Evolutionary conservation across 1,140 invertebrate species (phyloP).

Genomic region (Kradibia gibbosae): DNA sequence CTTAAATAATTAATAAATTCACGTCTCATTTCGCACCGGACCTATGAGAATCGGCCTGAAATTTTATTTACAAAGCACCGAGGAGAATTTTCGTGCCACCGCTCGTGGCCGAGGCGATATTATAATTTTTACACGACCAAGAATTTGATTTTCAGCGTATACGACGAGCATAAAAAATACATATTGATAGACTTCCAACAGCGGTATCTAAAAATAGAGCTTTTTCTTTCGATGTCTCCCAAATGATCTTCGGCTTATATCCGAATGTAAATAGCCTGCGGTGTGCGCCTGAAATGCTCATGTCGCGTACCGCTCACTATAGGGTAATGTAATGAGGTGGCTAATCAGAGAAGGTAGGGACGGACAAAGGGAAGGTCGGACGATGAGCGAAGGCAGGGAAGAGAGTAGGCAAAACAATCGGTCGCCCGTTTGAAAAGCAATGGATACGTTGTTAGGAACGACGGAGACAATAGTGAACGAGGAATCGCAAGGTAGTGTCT

Average conservation of each 20-base stretch:
- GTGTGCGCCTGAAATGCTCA: background rate
- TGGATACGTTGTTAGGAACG: slow-evolving; percentile 30
- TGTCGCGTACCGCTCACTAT: no score
- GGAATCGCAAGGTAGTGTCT: slow-evolving; percentile 84
- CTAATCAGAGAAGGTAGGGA: no score
- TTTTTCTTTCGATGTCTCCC: slow-evolving; percentile 64
- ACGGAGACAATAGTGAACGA: slow-evolving; percentile 80
- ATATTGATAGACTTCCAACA: slow-evolving; percentile 68
- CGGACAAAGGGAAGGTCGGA: no score
- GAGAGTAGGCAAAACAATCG: background rate
- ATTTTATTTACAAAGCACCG: no score
- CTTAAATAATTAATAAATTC: no score
- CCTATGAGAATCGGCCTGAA: no score
- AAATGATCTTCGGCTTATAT: slow-evolving; percentile 20
- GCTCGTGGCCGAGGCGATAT: no score
- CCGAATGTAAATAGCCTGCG: slow-evolving; percentile 55
- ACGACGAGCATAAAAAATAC: slow-evolving; percentile 55
- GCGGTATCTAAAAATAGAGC: slow-evolving; percentile 69
- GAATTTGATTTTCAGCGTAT: background rate
- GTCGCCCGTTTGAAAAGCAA: background rate
- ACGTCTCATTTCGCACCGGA: no score
- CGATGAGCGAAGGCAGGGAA: no score
- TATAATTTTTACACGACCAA: background rate
- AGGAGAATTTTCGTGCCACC: no score
- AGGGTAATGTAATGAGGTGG: no score